Base-by-base conservation (phyloP, 2,113 vertebrate species). In the Pseudopipra pipra region DNA sequence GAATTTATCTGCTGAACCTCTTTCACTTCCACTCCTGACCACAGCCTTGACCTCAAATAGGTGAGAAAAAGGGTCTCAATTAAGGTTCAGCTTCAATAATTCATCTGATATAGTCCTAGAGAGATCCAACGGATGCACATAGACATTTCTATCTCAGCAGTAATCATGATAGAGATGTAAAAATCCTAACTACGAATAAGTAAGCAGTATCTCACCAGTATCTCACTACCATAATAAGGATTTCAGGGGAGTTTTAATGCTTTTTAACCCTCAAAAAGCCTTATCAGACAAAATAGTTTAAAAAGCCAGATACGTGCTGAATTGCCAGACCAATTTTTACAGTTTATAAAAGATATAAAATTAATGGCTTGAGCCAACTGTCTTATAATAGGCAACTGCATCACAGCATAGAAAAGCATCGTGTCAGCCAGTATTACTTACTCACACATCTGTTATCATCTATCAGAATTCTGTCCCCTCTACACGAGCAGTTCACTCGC, bases 401-500 rank as follows among this genome's bases (percentile, higher is more conserved):
- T 43, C 63, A 44, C 19, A 80, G 7, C 63, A 55, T 4, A 78
- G 71, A 30, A 62, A 83, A 93, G 55, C 85, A 30, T 39, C 6
- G 5, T 58, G 59, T 72, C 88, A 93, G 72, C 71, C 70, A 92
- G 61, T 87, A 97, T 93, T 98, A 99, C 99, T 99, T 99, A 99
- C 99, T 98, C 98, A 99, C 99, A 97, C 99, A 99, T 99, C 99
- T 98, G 98, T 99, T 99, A 98, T 99, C 98, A 90, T 99, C 98
- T 81, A 99, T 89, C 83, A 99, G 97, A 91, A 99, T 95, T 87
- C 99, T 98, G 59, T 99, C 99, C 93, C 99, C 99, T 55, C 99
- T 97, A 87, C 99, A 99, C 5, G 98, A 99, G 93, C 99, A 99
- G 93, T 99, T 99, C 85, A 99, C 98, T 96, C 97, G 98, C 44